Base-by-base conservation (phyloP, 2,888 invertebrate species). In the Orchestes rusci region DNA sequence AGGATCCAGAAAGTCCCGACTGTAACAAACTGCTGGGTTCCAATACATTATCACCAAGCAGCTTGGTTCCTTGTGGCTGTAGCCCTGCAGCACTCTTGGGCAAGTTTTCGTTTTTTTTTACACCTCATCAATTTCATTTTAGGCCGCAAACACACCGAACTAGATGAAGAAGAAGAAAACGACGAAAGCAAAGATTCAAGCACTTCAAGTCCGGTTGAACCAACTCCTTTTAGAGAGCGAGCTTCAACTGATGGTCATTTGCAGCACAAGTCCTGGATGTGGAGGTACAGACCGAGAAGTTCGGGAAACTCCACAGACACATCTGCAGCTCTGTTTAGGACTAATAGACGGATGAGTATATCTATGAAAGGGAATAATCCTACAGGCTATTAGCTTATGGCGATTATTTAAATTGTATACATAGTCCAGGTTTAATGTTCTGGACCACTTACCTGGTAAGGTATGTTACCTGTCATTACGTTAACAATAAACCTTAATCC, bases 311-410 rank as follows among this genome's bases (percentile, higher is more conserved):
- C 50, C 0, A 34, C 36, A 7, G 50, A 50, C 17, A 29, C 46
- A 12, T 17, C 17, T 29, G n/a, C 35, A 2, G 10, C 23, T 8
- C 43, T 33, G 4, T 70, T 73, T 49, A 70, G 71, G 3, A 74
- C 77, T 1, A 76, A 78, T 35, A 71, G 85, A 23, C 71, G 86
- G 50, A 84, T 86, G 82, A 85, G 85, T 60, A 85, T 87, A 49
- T 84, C 85, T 29, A 83, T 84, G 74, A 70, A 75, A 48, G 82
- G 82, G 39, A 77, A 76, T 59, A 77, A 76, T 52, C 70, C 75
- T 12, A 77, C 70, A 56, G 71, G 66, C 57, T 70, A 56, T 35
- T 5, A 33, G 12, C 3, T 3, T n/a, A n/a, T n/a, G n/a, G n/a
- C n/a, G n/a, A n/a, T n/a, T n/a, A n/a, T n/a, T n/a, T n/a, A n/a